Conservation (phyloP, 2,888 invertebrate genomes). For the Gordius sp. region DNA sequence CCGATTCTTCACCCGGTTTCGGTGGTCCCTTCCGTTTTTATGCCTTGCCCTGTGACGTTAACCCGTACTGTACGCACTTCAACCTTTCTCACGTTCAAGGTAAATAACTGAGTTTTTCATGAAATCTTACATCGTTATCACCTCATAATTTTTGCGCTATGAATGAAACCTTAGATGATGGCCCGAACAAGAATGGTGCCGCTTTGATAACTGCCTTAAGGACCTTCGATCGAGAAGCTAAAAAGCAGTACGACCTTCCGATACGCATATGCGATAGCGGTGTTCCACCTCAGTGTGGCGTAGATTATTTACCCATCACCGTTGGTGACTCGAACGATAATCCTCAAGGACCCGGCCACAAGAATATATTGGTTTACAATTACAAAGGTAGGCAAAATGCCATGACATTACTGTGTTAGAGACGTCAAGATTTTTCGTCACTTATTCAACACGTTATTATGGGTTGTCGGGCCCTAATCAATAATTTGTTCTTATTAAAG, state of each 20-base stretch:
- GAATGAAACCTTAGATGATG: too few relatives aligned
- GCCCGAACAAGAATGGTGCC: slow-evolving; percentile 86
- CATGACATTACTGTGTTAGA: too few relatives aligned
- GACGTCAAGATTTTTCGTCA: too few relatives aligned
- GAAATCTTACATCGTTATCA: background rate
- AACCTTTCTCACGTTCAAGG: slow-evolving; percentile 29
- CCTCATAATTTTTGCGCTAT: slow-evolving; percentile 7
- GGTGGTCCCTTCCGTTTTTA: slow-evolving; percentile 27
- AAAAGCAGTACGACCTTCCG: slow-evolving; percentile 80
- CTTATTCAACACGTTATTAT: background rate
- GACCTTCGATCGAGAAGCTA: slow-evolving; percentile 74
- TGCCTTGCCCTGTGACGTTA: slow-evolving; percentile 21
- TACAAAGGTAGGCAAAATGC: slow-evolving; percentile 42
- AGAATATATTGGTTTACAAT: slow-evolving; percentile 83
- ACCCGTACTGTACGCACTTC: slow-evolving; percentile 23
- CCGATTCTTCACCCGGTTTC: slow-evolving; percentile 24
- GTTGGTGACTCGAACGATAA: slow-evolving; percentile 95
- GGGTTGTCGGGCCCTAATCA: too few relatives aligned
- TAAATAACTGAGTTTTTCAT: slow-evolving; percentile 36
- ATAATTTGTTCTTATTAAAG: too few relatives aligned
- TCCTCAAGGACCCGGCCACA: slow-evolving; percentile 36
- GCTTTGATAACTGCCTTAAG: slow-evolving; percentile 75
- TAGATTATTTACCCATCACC: slow-evolving; percentile 37
- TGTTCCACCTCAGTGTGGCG: slow-evolving; percentile 37
- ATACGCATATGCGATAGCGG: slow-evolving; percentile 90